Conservation (phyloP, 2,888 invertebrate species). For the Spodoptera littoralis region DNA sequence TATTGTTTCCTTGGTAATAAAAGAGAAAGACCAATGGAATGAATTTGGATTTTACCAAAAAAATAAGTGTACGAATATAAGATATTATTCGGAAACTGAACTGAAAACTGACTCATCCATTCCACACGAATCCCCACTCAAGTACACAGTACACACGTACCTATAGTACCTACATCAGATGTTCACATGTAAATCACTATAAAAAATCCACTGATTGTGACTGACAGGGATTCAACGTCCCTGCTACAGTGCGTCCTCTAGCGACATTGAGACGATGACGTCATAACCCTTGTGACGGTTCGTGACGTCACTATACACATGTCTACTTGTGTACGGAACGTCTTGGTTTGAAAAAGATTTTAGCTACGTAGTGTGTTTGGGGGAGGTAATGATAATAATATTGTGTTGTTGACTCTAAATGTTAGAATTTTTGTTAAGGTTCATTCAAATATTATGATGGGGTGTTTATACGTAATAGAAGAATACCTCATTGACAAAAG, state of each 20-base stretch:
- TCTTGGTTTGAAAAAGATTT: background rate
- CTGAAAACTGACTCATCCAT: background rate
- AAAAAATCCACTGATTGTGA: slow-evolving; percentile 47
- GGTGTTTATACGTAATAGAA: no score
- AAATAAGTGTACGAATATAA: no score
- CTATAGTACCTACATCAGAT: background rate
- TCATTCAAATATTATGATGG: no score
- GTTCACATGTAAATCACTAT: slow-evolving; percentile 40
- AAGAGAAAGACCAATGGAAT: no score
- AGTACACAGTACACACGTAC: slow-evolving; percentile 4
- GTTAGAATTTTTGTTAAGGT: no score
- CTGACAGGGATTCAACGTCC: slow-evolving; percentile 43
- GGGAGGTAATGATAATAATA: no score
- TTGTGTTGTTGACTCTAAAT: no score
- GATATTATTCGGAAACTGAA: no score
- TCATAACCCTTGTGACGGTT: slow-evolving; percentile 27
- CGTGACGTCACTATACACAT: slow-evolving; percentile 31
- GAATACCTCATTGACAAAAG: no score
- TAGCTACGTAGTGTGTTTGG: no score
- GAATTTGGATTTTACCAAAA: no score
- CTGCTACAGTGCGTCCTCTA: slow-evolving; percentile 35
- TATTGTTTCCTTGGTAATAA: no score
- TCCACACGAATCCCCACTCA: background rate
- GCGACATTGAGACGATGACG: slow-evolving; percentile 48
- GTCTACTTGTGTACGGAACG: slow-evolving; percentile 10